These are phyloP conservation scores for Pseudococcus longispinus DNA, from an alignment of 2,888 invertebrate species.

Conservation along the genomic window DNA sequence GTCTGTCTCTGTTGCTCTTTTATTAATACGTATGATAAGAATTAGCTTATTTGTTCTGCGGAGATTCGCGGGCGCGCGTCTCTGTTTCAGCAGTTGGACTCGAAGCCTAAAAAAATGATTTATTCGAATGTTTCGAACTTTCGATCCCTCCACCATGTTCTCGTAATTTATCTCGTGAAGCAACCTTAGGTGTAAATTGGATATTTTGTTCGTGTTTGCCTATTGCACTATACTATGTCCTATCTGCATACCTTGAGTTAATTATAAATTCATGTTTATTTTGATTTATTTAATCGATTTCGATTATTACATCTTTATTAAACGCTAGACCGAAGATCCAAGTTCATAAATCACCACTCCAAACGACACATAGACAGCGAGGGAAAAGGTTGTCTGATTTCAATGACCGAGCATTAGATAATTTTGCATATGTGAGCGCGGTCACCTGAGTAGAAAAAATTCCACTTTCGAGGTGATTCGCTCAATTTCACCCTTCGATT, in stretches of 20 bases:
- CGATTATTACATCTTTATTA: neutral
- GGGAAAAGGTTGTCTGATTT: constrained; percentile 27
- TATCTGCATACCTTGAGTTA: neutral
- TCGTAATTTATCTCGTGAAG: no score
- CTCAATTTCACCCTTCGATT: neutral
- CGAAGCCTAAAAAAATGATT: no score
- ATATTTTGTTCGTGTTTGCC: no score
- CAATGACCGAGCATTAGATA: neutral
- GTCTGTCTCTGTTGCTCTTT: neutral
- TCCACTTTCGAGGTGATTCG: constrained; percentile 4
- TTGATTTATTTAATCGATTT: neutral
- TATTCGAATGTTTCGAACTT: no score
- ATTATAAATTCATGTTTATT: neutral
- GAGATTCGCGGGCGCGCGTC: neutral
- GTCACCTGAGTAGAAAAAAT: neutral
- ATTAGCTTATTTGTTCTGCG: neutral
- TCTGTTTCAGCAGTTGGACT: no score
- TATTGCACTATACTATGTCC: no score
- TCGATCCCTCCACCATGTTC: no score
- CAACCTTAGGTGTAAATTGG: no score
- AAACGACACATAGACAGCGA: neutral
- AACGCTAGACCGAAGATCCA: neutral
- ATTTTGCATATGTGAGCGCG: neutral
- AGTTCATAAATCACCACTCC: neutral
- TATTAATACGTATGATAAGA: neutral